These are phyloP conservation scores for Smittia aterrima DNA, from an alignment of 2,888 invertebrate genomes.

Conservation along the genomic window DNA sequence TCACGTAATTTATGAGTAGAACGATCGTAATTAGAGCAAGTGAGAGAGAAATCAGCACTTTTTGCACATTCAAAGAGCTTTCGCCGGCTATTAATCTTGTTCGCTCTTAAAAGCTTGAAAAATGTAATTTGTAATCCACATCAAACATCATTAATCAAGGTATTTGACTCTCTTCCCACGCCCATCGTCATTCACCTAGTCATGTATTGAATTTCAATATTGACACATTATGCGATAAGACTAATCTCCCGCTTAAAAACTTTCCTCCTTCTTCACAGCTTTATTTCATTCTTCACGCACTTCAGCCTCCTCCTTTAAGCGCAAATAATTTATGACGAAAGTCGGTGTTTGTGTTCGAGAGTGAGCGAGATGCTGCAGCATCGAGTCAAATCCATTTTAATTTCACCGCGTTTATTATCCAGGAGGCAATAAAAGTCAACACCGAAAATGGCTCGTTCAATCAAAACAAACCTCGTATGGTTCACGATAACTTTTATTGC, in stretches of 20 bases:
- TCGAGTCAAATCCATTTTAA: constrained; percentile 36
- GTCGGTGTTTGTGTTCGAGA: background rate
- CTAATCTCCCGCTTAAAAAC: constrained; percentile 23
- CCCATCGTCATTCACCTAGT: background rate
- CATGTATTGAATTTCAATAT: constrained; percentile 40
- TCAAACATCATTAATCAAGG: constrained; percentile 41
- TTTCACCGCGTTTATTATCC: constrained; percentile 17
- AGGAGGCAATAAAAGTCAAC: constrained; percentile 38
- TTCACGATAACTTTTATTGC: constrained; percentile 31
- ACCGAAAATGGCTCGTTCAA: constrained; percentile 35
- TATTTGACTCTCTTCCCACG: constrained; percentile 18
- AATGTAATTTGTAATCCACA: constrained; percentile 41
- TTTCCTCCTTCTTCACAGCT: constrained; percentile 1
- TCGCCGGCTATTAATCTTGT: constrained; percentile 36
- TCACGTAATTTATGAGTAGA: constrained; percentile 39
- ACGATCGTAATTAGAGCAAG: constrained; percentile 32
- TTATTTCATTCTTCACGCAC: background rate
- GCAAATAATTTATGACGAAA: constrained; percentile 17
- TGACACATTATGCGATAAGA: constrained; percentile 39
- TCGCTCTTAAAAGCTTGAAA: constrained; percentile 31
- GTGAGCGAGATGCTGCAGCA: background rate
- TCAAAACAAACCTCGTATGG: constrained; percentile 19
- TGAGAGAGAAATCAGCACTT: constrained; percentile 29
- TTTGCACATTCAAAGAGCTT: constrained; percentile 25
- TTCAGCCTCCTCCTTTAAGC: background rate